These are phyloP conservation scores for Periphyllus acericola DNA, from an alignment of 2,888 invertebrate genomes.

Conservation along the genomic window DNA sequence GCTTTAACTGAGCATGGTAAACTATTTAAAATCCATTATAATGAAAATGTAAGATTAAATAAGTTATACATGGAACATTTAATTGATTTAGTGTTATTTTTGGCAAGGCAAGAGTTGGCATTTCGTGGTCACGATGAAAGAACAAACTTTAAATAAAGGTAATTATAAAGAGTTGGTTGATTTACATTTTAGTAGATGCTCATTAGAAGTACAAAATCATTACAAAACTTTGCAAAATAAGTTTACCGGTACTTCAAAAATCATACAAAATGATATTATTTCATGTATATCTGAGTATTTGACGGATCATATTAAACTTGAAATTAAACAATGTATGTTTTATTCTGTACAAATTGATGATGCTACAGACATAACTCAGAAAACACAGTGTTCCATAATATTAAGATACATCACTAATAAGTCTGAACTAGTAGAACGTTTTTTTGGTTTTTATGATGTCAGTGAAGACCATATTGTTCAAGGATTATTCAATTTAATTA, in stretches of 20 bases:
- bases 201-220: slow-evolving; percentile 23
- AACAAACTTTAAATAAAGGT: not conserved
- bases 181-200: not conserved
- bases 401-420: slow-evolving; percentile 39
- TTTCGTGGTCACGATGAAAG: slow-evolving; percentile 14
- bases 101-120: not conserved
- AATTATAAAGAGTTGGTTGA: not conserved
- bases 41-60: too few species aligned
- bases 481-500: slow-evolving; percentile 63
- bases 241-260: slow-evolving; percentile 10
- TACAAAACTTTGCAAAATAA: slow-evolving; percentile 1
- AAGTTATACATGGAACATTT: too few species aligned
- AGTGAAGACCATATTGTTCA: too few species aligned
- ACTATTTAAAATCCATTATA: too few species aligned
- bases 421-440: slow-evolving; percentile 63
- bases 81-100: too few species aligned
- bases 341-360: slow-evolving; percentile 29
- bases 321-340: slow-evolving; percentile 15
- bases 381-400: slow-evolving; percentile 29
- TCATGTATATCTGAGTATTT: slow-evolving; percentile 20
- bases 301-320: not conserved
- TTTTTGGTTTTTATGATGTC: slow-evolving; percentile 64
- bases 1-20: too few species aligned
- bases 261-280: slow-evolving; percentile 18
- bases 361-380: slow-evolving; percentile 30